Conservation (phyloP, 2,888 invertebrate genomes). For the Blera fallax region DNA sequence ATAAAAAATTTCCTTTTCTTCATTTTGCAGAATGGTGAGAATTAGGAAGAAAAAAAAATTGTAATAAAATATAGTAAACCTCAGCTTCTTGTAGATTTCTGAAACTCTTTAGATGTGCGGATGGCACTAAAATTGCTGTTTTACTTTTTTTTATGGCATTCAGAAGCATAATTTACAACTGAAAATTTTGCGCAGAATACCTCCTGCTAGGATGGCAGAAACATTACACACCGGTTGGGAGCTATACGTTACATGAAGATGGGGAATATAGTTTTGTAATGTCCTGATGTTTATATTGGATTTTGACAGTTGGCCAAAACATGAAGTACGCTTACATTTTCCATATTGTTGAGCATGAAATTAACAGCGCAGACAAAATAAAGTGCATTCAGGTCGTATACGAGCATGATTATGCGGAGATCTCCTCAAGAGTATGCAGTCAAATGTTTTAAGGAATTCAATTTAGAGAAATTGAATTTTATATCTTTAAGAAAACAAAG, state of each 20-base stretch:
- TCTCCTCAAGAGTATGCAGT: too few species aligned
- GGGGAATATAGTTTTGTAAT: not conserved
- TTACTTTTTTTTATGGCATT: constrained; percentile 13
- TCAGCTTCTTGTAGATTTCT: not conserved
- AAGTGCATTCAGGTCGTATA: not conserved
- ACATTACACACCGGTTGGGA: constrained; percentile 6
- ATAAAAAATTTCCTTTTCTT: not conserved
- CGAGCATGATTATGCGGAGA: too few species aligned
- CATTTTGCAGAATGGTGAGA: not conserved
- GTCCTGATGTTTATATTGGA: constrained; percentile 4
- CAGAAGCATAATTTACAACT: constrained; percentile 31
- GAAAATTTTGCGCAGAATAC: constrained; percentile 12
- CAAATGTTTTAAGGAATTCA: too few species aligned
- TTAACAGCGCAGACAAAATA: not conserved
- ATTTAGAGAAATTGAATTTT: too few species aligned
- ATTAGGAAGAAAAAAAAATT: not conserved
- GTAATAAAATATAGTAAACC: constrained; percentile 6
- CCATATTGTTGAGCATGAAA: constrained; percentile 2
- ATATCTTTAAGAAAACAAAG: too few species aligned
- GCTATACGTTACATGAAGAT: not conserved
- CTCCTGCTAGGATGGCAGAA: constrained; percentile 10
- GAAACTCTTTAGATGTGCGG: not conserved
- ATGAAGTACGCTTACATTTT: constrained; percentile 10
- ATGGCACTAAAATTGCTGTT: constrained; percentile 18
- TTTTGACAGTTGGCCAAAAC: constrained; percentile 32